Conservation (phyloP, 2,797 vertebrate species). For the Myotis vivesi region DNA sequence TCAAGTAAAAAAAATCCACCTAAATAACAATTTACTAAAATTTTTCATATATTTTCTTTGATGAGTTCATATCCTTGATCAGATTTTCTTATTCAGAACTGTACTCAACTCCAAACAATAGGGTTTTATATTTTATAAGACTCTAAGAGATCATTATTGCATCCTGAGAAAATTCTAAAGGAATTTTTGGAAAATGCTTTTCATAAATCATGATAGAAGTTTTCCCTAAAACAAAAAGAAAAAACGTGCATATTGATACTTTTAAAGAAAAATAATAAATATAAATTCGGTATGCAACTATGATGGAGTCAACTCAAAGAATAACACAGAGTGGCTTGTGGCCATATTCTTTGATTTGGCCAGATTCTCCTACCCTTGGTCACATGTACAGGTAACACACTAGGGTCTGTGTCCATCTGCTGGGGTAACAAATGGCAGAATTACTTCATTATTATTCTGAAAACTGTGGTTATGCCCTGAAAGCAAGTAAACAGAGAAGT, state of each 20-base stretch:
- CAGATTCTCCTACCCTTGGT: background rate
- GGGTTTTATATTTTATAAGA: background rate
- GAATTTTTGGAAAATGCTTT: constrained; percentile 10
- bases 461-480: background rate
- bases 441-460: background rate
- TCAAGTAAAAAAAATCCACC: constrained; percentile 39
- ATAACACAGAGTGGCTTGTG: background rate
- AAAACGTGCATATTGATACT: background rate
- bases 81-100: constrained; percentile 20
- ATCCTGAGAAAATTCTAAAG: background rate
- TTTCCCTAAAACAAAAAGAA: background rate
- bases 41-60: background rate
- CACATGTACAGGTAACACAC: background rate
- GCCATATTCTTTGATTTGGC: background rate
- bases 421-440: background rate
- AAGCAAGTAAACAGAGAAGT: background rate
- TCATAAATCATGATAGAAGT: background rate
- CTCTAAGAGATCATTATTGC: background rate
- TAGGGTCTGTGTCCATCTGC: background rate
- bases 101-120: background rate
- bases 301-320: background rate
- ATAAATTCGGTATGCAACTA: background rate
- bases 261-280: constrained; percentile 12
- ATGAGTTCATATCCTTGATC: background rate
- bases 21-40: constrained; percentile 35